phyloP scores from a whole-genome alignment of 2,797 vertebrate genomes.

The Pelochelys cantorii region DNA sequence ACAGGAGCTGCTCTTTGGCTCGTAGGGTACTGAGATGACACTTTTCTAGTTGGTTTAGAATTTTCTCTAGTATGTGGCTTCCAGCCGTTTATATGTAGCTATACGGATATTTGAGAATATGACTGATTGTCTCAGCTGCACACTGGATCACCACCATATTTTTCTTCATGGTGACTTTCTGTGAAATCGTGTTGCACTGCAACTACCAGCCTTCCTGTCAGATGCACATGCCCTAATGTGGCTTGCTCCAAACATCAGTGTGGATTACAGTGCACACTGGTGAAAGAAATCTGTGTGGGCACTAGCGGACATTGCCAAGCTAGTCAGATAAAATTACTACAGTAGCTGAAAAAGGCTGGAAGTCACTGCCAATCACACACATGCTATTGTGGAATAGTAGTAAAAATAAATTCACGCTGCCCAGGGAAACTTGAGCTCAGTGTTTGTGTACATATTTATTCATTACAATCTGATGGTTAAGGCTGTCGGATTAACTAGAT shows the following conservation, averaged over 20 bases:
- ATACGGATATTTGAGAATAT: background rate
- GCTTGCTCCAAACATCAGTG: background rate
- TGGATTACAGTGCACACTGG: fast-evolving
- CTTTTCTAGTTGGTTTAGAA: background rate
- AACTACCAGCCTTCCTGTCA: background rate
- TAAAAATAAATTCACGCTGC: background rate
- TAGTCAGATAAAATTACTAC: background rate
- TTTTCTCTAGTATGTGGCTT: background rate
- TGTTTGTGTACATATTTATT: background rate
- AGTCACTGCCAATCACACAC: background rate
- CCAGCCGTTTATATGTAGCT: background rate
- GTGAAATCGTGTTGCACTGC: background rate
- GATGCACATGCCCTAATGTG: background rate
- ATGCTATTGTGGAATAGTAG: background rate
- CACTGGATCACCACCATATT: fast-evolving
- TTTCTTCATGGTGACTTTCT: background rate
- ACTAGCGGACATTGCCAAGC: background rate
- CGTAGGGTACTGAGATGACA: background rate
- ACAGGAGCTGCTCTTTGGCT: background rate
- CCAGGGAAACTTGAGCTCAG: background rate
- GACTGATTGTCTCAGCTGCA: background rate
- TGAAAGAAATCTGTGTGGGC: background rate
- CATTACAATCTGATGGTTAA: background rate
- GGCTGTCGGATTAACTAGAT: slow-evolving; percentile 1
- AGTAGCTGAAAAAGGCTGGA: background rate